phyloP scores from a whole-genome alignment of 2,113 vertebrate genomes.

The Hiodon tergisus region DNA sequence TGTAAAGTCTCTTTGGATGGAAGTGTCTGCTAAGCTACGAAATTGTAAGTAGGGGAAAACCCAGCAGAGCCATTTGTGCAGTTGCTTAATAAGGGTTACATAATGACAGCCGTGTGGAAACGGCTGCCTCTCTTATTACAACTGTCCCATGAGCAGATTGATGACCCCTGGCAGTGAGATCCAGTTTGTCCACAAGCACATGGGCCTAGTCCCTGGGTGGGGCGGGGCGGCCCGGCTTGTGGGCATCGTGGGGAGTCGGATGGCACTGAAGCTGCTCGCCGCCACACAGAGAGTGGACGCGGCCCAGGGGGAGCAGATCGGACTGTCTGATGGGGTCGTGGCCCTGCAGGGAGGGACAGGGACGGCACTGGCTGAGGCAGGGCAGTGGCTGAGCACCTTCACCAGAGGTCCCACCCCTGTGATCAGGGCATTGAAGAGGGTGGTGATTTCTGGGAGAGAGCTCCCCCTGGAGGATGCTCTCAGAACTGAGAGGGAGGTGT shows the following conservation, averaged over 20 bases:
- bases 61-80: neutral
- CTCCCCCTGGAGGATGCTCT: slow-evolving; percentile 75
- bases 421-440: slow-evolving; percentile 74
- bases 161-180: slow-evolving; percentile 80
- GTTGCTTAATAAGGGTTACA: neutral
- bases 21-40: no score
- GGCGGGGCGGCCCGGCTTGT: slow-evolving; percentile 78
- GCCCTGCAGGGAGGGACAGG: slow-evolving; percentile 28
- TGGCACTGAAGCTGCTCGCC: slow-evolving; percentile 73
- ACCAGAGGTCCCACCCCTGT: slow-evolving; percentile 68
- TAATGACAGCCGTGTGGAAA: neutral
- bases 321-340: slow-evolving; percentile 70
- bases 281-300: slow-evolving; percentile 63
- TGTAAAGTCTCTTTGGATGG: no score
- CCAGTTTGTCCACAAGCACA: slow-evolving; percentile 89
- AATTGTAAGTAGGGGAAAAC: no score
- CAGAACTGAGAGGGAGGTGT: slow-evolving; percentile 73
- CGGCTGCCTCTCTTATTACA: neutral
- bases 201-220: slow-evolving; percentile 93
- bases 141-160: slow-evolving; percentile 60
- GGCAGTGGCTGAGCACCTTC: slow-evolving; percentile 69
- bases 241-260: slow-evolving; percentile 64
- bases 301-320: slow-evolving; percentile 59
- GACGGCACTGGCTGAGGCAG: slow-evolving; percentile 51
- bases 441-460: slow-evolving; percentile 73